Evolutionary conservation across 1,140 invertebrate species (phyloP).

Genomic region (Notospermus geniculatus): DNA sequence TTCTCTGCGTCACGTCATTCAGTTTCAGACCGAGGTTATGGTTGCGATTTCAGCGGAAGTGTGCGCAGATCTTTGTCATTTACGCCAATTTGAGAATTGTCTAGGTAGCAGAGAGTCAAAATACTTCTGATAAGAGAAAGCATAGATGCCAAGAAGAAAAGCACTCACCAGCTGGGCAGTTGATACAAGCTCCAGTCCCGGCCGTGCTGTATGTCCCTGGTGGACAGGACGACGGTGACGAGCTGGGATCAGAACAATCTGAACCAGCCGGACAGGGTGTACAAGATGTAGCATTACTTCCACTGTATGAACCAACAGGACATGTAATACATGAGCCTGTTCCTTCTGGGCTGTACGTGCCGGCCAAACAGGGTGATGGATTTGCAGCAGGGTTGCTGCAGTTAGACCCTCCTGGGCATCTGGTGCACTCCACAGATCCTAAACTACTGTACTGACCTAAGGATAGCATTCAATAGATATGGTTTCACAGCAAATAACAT

Average conservation of each 20-base stretch:
- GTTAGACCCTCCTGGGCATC: conserved; percentile 22
- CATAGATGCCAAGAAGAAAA: too few species aligned
- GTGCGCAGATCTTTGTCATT: too few species aligned
- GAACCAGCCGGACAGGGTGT: conserved; percentile 18
- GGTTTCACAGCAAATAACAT: too few species aligned
- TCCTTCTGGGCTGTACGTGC: conserved; percentile 21
- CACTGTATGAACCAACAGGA: conserved; percentile 41
- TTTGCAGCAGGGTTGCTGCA: conserved; percentile 15
- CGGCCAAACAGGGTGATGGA: conserved; percentile 12
- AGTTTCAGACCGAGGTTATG: too few species aligned
- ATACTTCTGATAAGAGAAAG: too few species aligned
- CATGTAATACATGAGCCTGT: conserved; percentile 21
- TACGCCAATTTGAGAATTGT: background rate
- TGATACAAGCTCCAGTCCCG: conserved; percentile 25
- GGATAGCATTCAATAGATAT: background rate
- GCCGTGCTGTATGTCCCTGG: conserved; percentile 24
- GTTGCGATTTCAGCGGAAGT: too few species aligned
- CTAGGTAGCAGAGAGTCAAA: too few species aligned
- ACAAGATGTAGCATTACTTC: conserved; percentile 25
- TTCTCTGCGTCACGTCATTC: too few species aligned
- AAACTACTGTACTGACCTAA: conserved; percentile 13
- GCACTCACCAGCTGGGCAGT: conserved; percentile 28
- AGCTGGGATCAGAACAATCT: conserved; percentile 7
- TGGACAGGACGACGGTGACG: conserved; percentile 12
- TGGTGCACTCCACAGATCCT: conserved; percentile 19